A percentile compares a stretch with the other conserved stretches of the same genome.
These are phyloP conservation scores for Chironomus tentans DNA, from an alignment of 2,888 invertebrate species.

Conservation along the genomic window DNA sequence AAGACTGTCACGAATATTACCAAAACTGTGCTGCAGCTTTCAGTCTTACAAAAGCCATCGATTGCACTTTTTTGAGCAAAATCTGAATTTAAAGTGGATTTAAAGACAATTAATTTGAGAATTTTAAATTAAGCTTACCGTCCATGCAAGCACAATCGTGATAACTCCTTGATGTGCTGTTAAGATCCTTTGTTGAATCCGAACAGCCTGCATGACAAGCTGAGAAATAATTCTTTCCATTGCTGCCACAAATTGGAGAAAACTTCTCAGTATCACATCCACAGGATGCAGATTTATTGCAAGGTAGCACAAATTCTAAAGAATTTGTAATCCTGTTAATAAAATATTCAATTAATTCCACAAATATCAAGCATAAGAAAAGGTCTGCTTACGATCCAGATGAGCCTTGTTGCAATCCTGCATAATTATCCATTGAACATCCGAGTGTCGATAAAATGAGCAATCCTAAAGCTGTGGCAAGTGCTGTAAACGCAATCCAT, in stretches of 20 bases:
- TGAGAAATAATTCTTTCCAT: conserved; percentile 75
- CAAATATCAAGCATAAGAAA: not conserved
- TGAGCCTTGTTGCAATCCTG: conserved; percentile 46
- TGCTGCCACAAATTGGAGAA: conserved; percentile 77
- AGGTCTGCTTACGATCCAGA: not conserved
- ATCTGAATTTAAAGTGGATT: too few relatives aligned
- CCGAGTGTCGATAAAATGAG: conserved; percentile 80
- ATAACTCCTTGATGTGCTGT: conserved; percentile 44
- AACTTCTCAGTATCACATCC: conserved; percentile 67
- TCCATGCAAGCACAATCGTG: conserved; percentile 47
- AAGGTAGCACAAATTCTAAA: conserved; percentile 45
- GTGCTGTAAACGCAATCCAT: conserved; percentile 85
- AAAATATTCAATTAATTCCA: not conserved
- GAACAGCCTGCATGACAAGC: conserved; percentile 84
- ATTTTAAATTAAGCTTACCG: not conserved
- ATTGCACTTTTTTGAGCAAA: conserved; percentile 31
- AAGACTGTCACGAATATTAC: conserved; percentile 73
- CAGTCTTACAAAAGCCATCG: conserved; percentile 69
- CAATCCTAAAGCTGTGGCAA: conserved; percentile 64
- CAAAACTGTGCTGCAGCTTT: conserved; percentile 59
- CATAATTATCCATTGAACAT: conserved; percentile 77
- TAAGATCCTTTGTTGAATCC: conserved; percentile 45
- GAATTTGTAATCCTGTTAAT: not conserved
- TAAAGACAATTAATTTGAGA: not conserved
- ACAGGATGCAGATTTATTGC: conserved; percentile 63